Base-by-base conservation (phyloP, 2,888 invertebrate species). In the Neria commutata region DNA sequence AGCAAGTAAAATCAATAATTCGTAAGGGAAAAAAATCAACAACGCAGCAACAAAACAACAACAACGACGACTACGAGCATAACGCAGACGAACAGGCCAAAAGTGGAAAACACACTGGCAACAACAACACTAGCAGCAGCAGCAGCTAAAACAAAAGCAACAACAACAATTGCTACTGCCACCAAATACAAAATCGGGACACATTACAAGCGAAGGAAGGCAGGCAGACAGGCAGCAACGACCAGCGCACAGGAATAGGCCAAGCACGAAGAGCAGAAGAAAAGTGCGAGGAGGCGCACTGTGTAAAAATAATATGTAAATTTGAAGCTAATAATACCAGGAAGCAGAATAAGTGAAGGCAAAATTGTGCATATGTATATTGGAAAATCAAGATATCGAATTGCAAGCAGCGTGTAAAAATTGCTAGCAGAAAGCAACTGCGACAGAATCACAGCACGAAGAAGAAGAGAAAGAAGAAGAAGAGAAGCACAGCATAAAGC, bases 1-100 rank as follows among this genome's bases (percentile, higher is more conserved):
- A 29, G 29, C 5, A 58, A 61, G 62, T 54, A 68, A 68, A 68
- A 68, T 68, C 68, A 62, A 68, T 68, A 68, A 61, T 63, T 63
- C 60, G 49, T 60, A 61, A 56, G 55, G 42, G 54, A 58, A 54
- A 53, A 58, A 24, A 56, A 57, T 19, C n/a, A n/a, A n/a, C n/a
- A n/a, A n/a, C n/a, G n/a, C n/a, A n/a, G n/a, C n/a, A n/a, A n/a
- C n/a, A n/a, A 49, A 59, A 37, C 37, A 37, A 37, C 37, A 37
- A 37, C 6, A 37, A 37, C 6, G n/a, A n/a, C n/a, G n/a, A n/a
- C n/a, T n/a, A n/a, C n/a, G n/a, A n/a, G n/a, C 6, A 54, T 53
- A 52, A 59, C 45, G 21, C 62, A 63, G 60, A 47, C 61, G 55
- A 66, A 59, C 58, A 56, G 61, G 53, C 61, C 56, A 64, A 63